A percentile compares a stretch with the other conserved stretches of the same genome.
phyloP scores from a whole-genome alignment of 2,113 vertebrate species.

The Brienomyrus longianalis region DNA sequence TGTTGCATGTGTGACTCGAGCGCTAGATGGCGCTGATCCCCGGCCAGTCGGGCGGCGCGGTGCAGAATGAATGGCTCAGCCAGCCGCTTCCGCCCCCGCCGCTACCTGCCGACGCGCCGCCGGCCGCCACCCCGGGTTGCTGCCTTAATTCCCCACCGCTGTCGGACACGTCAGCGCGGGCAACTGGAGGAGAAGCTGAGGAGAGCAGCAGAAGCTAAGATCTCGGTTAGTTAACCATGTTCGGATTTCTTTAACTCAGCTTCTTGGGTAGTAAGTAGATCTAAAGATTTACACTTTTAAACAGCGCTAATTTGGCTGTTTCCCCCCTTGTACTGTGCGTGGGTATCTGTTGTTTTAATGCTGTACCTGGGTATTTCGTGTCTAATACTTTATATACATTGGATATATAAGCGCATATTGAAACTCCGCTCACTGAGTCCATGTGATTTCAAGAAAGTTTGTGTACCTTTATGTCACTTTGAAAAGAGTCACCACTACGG shows the following conservation, averaged over 20 bases:
- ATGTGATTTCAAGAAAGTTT: not conserved
- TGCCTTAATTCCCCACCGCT: slow-evolving; percentile 16
- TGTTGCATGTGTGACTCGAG: not conserved
- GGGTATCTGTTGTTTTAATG: not conserved
- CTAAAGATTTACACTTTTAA: not conserved
- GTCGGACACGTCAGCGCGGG: slow-evolving; percentile 29
- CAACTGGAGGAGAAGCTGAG: slow-evolving; percentile 29
- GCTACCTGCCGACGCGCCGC: not conserved
- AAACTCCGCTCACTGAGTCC: not conserved
- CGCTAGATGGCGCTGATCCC: slow-evolving; percentile 40
- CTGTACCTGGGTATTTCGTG: not conserved
- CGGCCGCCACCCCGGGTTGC: not conserved
- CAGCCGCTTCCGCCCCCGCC: not conserved
- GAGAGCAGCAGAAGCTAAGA: slow-evolving; percentile 47
- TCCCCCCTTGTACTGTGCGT: not conserved
- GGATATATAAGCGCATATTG: not conserved
- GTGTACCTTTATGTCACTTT: not conserved
- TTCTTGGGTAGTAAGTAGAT: not conserved
- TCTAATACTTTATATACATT: not conserved
- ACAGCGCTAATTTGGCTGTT: not conserved
- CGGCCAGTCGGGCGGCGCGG: not conserved
- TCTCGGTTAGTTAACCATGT: not conserved
- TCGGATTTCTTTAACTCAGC: not conserved
- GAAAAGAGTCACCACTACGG: not conserved
- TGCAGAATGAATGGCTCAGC: not conserved